Evolutionary conservation across 2,113 vertebrate species (phyloP).

Genomic region (Lepidothrix coronata): DNA sequence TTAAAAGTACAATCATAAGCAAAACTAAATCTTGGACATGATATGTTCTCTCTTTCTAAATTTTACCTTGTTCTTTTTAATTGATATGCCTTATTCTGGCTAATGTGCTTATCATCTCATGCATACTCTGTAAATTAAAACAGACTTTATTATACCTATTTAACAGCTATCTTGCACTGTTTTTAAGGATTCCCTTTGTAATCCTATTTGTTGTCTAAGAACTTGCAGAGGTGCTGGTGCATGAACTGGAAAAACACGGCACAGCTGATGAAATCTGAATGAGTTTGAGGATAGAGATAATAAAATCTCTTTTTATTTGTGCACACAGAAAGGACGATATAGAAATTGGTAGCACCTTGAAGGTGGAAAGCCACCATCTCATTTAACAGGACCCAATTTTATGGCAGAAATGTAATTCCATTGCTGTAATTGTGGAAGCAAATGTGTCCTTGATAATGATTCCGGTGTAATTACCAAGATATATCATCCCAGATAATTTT

Average conservation of each 20-base stretch:
- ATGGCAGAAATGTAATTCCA: not conserved
- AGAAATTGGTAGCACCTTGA: not conserved
- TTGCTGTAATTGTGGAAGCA: not conserved
- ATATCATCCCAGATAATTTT: not conserved
- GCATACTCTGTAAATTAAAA: not conserved
- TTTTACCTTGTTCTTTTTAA: not conserved
- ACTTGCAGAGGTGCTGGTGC: not conserved
- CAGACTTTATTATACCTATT: not conserved
- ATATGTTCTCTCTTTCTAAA: not conserved
- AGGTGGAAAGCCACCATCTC: not conserved
- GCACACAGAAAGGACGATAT: not conserved
- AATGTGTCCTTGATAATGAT: not conserved
- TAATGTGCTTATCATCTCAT: not conserved
- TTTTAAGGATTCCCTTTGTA: not conserved
- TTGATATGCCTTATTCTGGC: not conserved
- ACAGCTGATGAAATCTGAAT: not conserved
- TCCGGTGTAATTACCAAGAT: not conserved
- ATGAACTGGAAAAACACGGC: not conserved
- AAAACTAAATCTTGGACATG: not conserved
- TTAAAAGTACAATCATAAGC: not conserved
- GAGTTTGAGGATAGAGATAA: not conserved
- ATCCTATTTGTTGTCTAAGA: not conserved
- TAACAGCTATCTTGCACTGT: not conserved
- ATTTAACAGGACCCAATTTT: constrained; percentile 7
- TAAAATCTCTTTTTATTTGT: not conserved